These are phyloP conservation scores for Eupleurogrammus muticus DNA, from an alignment of 2,797 vertebrate genomes.

Conservation along the genomic window DNA sequence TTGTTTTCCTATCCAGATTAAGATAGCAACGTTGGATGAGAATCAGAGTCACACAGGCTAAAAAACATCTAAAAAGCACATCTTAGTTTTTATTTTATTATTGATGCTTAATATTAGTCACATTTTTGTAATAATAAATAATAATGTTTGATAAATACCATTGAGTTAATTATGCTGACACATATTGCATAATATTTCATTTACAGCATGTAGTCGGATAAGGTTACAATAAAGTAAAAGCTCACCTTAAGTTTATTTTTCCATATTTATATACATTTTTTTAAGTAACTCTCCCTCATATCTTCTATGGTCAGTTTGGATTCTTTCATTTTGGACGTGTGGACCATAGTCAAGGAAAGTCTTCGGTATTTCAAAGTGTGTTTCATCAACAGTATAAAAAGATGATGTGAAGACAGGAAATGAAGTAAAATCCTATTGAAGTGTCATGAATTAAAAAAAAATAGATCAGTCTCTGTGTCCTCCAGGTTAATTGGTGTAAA, in stretches of 20 bases:
- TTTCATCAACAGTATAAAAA: no score
- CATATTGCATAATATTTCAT: background rate
- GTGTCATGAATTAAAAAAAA: background rate
- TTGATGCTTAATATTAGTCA: background rate
- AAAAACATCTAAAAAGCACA: no score
- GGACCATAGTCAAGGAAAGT: no score
- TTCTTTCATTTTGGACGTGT: background rate
- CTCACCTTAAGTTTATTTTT: no score
- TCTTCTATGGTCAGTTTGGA: background rate
- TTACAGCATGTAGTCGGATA: no score
- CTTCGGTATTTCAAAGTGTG: no score
- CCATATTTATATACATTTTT: background rate
- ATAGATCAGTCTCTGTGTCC: background rate
- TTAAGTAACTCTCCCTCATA: background rate
- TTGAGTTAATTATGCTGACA: background rate
- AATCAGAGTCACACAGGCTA: background rate
- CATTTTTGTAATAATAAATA: no score
- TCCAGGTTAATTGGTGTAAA: conserved; percentile 22
- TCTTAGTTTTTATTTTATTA: background rate
- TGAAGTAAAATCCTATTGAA: background rate
- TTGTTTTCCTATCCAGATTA: conserved; percentile 6
- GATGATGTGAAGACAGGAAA: background rate
- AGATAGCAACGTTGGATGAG: background rate
- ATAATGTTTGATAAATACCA: background rate
- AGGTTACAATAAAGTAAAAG: no score